Percentiles rank a stretch among this genome's conserved stretches.
Evolutionary conservation across 2,113 vertebrate species (phyloP).

Genomic region (Zosterops japonicus): DNA sequence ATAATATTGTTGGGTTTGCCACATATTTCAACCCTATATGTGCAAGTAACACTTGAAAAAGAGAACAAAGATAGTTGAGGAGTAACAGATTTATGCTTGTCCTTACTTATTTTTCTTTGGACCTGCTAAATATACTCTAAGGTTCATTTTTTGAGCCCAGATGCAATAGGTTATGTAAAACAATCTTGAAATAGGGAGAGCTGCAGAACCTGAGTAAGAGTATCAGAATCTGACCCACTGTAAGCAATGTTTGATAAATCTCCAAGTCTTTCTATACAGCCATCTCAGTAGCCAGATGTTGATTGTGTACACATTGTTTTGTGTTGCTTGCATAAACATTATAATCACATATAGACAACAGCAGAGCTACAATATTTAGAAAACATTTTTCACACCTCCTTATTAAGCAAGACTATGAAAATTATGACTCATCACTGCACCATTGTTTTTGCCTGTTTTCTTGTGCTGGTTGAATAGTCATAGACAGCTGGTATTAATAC

Average conservation of each 20-base stretch:
- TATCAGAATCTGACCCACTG: constrained; percentile 12
- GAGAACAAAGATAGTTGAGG: not conserved
- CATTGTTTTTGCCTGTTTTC: constrained; percentile 85
- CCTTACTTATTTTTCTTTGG: not conserved
- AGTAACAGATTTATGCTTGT: not conserved
- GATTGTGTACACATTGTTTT: constrained; percentile 91
- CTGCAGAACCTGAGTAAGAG: not conserved
- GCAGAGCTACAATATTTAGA: constrained; percentile 93
- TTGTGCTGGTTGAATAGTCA: constrained; percentile 84
- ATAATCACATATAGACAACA: constrained; percentile 93
- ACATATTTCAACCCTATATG: not conserved
- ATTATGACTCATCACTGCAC: constrained; percentile 92
- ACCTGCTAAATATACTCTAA: constrained; percentile 32
- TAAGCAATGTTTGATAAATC: constrained; percentile 70
- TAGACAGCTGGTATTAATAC: constrained; percentile 89
- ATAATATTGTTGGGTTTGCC: not conserved
- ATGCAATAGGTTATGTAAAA: not conserved
- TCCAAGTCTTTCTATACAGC: constrained; percentile 74
- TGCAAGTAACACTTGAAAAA: not conserved
- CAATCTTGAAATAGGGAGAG: not conserved
- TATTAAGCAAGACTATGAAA: constrained; percentile 92
- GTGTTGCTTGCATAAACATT: constrained; percentile 90
- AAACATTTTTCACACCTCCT: constrained; percentile 94
- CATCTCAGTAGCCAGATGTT: constrained; percentile 87
- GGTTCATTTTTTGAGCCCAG: constrained; percentile 30